These are phyloP conservation scores for Drosophila sp. DNA, from an alignment of 1,140 invertebrate genomes.

Conservation along the genomic window DNA sequence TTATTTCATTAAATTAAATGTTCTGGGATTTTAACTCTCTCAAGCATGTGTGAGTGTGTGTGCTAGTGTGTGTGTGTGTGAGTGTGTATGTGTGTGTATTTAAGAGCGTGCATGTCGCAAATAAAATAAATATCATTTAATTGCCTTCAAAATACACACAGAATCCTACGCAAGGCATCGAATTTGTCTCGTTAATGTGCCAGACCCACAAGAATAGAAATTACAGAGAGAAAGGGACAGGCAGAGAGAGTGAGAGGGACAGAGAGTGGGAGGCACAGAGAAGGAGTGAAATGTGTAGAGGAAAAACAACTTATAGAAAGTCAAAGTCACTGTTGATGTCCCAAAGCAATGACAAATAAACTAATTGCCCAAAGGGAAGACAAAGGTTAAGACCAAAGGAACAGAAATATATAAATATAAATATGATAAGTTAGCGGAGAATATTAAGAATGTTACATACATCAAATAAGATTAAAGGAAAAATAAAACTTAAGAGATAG, in stretches of 20 bases:
- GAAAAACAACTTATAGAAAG: slow-evolving; percentile 11
- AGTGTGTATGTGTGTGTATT: slow-evolving; percentile 31
- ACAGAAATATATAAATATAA: background rate
- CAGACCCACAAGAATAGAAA: slow-evolving; percentile 28
- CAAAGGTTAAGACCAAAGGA: background rate
- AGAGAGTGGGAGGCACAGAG: background rate
- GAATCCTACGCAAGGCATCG: slow-evolving; percentile 12
- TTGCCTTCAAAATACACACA: slow-evolving; percentile 64
- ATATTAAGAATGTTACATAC: background rate
- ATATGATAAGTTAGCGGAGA: background rate
- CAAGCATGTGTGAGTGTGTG: slow-evolving; percentile 21
- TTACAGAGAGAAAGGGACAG: background rate
- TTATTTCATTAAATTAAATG: slow-evolving; percentile 82
- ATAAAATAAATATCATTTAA: slow-evolving; percentile 74
- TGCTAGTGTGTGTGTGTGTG: slow-evolving; percentile 10
- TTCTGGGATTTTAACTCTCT: slow-evolving; percentile 54
- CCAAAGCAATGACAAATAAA: background rate
- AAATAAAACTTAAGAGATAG: background rate
- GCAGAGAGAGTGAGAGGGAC: background rate
- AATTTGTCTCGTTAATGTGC: slow-evolving; percentile 58
- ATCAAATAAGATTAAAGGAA: background rate
- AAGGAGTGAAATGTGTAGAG: background rate
- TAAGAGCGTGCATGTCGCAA: slow-evolving; percentile 48
- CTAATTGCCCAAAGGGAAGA: slow-evolving; percentile 1
- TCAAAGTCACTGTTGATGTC: slow-evolving; percentile 7